phyloP scores from a whole-genome alignment of 2,888 invertebrate genomes.

The Chymomyza caudatula region DNA sequence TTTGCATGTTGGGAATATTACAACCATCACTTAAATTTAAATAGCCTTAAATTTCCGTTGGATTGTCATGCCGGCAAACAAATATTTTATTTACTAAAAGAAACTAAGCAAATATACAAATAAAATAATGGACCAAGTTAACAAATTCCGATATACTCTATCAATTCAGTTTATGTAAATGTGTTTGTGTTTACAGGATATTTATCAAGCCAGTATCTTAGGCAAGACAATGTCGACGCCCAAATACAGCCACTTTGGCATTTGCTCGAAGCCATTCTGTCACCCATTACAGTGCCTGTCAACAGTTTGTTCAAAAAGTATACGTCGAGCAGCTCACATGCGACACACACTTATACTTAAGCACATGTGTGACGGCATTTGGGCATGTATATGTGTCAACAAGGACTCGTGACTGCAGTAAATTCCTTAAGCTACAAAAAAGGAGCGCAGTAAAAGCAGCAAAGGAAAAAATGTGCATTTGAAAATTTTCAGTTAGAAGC shows the following conservation, averaged over 20 bases:
- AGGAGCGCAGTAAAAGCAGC: background rate
- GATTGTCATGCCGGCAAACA: background rate
- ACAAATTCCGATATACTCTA: background rate
- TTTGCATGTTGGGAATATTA: no score
- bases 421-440: slow-evolving; percentile 48
- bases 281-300: slow-evolving; percentile 10
- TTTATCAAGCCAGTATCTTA: background rate
- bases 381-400: slow-evolving; percentile 57
- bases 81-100: background rate
- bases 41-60: background rate
- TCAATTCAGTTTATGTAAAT: background rate
- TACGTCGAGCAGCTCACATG: slow-evolving; percentile 18
- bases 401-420: slow-evolving; percentile 65
- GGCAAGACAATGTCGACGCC: no score
- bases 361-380: slow-evolving; percentile 38
- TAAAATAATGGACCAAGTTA: background rate
- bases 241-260: slow-evolving; percentile 6
- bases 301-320: background rate
- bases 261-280: slow-evolving; percentile 30
- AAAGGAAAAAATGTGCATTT: slow-evolving; percentile 29
- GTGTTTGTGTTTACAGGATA: background rate
- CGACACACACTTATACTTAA: no score
- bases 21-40: no score
- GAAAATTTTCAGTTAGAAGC: slow-evolving; percentile 33
- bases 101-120: background rate